These are phyloP conservation scores for Brachylomia viminalis DNA, from an alignment of 2,888 invertebrate genomes.

Conservation along the genomic window DNA sequence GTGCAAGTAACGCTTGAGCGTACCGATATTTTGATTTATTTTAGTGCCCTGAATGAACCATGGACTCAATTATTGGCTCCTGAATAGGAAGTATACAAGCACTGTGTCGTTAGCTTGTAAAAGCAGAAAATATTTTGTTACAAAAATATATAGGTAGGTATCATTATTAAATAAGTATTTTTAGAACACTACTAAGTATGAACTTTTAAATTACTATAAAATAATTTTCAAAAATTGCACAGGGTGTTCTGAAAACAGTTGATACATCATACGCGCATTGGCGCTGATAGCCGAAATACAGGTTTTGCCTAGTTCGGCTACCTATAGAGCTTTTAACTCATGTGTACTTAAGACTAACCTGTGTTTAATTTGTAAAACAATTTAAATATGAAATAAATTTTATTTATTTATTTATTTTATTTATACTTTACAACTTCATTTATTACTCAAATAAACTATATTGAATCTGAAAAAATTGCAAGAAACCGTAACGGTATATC, in stretches of 20 bases:
- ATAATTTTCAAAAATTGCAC: not conserved
- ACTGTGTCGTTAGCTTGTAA: not conserved
- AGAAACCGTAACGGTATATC: not conserved
- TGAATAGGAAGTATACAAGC: not conserved
- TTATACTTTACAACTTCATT: not conserved
- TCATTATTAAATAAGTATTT: not conserved
- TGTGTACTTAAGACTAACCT: too few relatives aligned
- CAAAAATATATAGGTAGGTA: not conserved
- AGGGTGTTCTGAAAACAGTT: not conserved
- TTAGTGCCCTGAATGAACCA: too few relatives aligned
- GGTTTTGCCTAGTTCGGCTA: too few relatives aligned
- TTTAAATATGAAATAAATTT: too few relatives aligned
- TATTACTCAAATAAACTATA: not conserved
- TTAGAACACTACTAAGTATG: not conserved
- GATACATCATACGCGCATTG: not conserved
- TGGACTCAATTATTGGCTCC: not conserved
- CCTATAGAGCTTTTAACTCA: too few relatives aligned
- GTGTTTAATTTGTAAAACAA: too few relatives aligned
- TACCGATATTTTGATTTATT: not conserved
- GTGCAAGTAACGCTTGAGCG: not conserved
- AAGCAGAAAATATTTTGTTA: not conserved
- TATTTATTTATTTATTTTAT: too few relatives aligned
- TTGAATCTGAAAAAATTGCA: not conserved
- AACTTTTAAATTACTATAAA: not conserved
- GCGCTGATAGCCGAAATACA: too few relatives aligned